Percentiles rank a stretch among this genome's conserved stretches.
Conservation (phyloP, 2,888 invertebrate species). For the Melanostoma mellinum region DNA sequence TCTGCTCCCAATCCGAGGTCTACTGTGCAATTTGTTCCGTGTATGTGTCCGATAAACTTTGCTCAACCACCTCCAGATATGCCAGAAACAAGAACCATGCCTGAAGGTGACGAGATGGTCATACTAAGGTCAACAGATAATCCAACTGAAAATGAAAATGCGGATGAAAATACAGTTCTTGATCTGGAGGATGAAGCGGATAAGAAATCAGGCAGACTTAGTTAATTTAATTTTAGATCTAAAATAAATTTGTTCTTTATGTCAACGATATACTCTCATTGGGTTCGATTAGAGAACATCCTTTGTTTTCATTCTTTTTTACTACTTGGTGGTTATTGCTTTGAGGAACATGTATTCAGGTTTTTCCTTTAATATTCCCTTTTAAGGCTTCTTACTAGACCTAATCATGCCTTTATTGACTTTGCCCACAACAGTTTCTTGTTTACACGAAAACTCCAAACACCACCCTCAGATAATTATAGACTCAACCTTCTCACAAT, state of each 20-base stretch:
- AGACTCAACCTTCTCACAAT: not conserved
- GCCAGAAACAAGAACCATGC: constrained; percentile 44
- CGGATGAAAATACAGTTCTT: constrained; percentile 42
- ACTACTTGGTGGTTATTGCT: too few relatives aligned
- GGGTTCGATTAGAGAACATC: too few relatives aligned
- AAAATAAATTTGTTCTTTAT: not conserved
- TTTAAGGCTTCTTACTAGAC: too few relatives aligned
- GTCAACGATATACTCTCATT: too few relatives aligned
- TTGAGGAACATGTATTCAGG: too few relatives aligned
- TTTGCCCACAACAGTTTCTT: too few relatives aligned
- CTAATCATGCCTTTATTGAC: too few relatives aligned
- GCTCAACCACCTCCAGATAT: constrained; percentile 42
- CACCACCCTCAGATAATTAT: not conserved
- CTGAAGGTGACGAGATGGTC: constrained; percentile 43
- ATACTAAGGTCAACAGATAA: constrained; percentile 33
- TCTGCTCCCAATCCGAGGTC: constrained; percentile 75
- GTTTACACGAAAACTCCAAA: not conserved
- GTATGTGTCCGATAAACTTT: constrained; percentile 80
- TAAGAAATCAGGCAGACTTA: constrained; percentile 30
- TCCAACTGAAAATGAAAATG: constrained; percentile 34
- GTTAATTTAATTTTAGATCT: not conserved
- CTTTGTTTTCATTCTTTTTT: too few relatives aligned
- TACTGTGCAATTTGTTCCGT: constrained; percentile 78
- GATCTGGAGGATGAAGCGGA: constrained; percentile 35
- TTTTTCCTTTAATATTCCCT: too few relatives aligned